These are phyloP conservation scores for Hoplodrina blanda DNA, from an alignment of 2,888 invertebrate genomes.

Conservation along the genomic window DNA sequence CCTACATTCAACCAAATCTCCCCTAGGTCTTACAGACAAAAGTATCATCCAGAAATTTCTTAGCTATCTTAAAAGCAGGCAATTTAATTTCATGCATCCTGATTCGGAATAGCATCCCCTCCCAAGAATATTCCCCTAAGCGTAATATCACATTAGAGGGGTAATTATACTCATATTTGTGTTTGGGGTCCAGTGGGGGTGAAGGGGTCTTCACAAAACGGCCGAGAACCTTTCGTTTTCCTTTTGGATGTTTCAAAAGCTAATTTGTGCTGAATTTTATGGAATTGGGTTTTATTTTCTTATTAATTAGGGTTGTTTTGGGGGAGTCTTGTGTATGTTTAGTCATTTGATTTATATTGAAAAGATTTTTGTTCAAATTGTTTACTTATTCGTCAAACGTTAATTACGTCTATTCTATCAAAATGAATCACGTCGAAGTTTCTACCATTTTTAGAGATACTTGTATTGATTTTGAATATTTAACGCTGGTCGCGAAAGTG, in stretches of 20 bases:
- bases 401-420: no score
- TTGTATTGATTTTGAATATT: no score
- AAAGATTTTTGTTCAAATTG: neutral
- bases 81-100: conserved; percentile 69
- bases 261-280: conserved; percentile 59
- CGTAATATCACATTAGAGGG: conserved; percentile 77
- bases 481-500: no score
- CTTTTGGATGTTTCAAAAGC: conserved; percentile 56
- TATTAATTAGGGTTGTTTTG: conserved; percentile 13
- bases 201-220: conserved; percentile 68
- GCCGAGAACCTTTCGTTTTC: conserved; percentile 45
- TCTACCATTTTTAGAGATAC: no score
- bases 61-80: conserved; percentile 60
- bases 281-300: conserved; percentile 42
- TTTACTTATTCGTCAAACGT: no score
- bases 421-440: no score
- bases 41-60: conserved; percentile 52
- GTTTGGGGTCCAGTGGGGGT: conserved; percentile 65
- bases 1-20: conserved; percentile 18
- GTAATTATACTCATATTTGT: conserved; percentile 82
- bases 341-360: neutral
- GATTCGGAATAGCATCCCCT: conserved; percentile 60
- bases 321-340: conserved; percentile 9
- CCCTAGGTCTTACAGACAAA: conserved; percentile 47
- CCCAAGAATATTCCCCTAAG: conserved; percentile 64